phyloP scores from a whole-genome alignment of 2,888 invertebrate species.

The Lasioglossum morio region DNA sequence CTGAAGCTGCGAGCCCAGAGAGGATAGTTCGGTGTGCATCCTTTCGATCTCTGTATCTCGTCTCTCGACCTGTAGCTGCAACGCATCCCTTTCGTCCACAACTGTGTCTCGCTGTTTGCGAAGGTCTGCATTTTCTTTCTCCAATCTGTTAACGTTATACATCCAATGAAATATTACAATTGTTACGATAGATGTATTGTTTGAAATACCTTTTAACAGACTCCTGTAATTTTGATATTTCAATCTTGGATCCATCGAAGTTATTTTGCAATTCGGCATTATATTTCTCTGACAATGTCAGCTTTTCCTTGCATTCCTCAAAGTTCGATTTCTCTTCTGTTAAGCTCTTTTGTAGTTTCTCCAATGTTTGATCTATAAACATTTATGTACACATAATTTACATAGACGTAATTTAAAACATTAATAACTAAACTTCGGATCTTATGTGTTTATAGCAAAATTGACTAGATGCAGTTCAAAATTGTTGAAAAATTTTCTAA shows the following conservation, averaged over 20 bases:
- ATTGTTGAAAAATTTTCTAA: too few relatives aligned
- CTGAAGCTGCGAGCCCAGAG: constrained; percentile 91
- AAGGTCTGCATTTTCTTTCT: constrained; percentile 88
- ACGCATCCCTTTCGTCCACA: constrained; percentile 91
- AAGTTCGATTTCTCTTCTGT: constrained; percentile 87
- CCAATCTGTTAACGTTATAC: constrained; percentile 81
- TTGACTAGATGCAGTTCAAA: too few relatives aligned
- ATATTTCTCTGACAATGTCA: constrained; percentile 88
- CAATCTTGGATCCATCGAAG: constrained; percentile 87
- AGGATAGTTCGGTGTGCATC: constrained; percentile 89
- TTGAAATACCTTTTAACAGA: constrained; percentile 85
- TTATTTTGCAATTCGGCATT: constrained; percentile 88
- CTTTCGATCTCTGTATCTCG: constrained; percentile 91
- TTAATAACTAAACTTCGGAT: too few relatives aligned
- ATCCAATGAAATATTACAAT: constrained; percentile 11
- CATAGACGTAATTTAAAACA: neutral
- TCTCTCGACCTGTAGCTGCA: constrained; percentile 90
- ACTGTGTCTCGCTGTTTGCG: constrained; percentile 90
- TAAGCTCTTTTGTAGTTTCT: constrained; percentile 86
- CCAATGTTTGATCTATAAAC: constrained; percentile 86
- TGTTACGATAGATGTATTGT: neutral
- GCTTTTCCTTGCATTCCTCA: constrained; percentile 88
- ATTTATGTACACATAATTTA: constrained; percentile 65
- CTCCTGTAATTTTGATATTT: constrained; percentile 88
- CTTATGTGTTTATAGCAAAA: too few relatives aligned